Conservation (phyloP, 2,113 vertebrate genomes). For the Brienomyrus brachyistius region DNA sequence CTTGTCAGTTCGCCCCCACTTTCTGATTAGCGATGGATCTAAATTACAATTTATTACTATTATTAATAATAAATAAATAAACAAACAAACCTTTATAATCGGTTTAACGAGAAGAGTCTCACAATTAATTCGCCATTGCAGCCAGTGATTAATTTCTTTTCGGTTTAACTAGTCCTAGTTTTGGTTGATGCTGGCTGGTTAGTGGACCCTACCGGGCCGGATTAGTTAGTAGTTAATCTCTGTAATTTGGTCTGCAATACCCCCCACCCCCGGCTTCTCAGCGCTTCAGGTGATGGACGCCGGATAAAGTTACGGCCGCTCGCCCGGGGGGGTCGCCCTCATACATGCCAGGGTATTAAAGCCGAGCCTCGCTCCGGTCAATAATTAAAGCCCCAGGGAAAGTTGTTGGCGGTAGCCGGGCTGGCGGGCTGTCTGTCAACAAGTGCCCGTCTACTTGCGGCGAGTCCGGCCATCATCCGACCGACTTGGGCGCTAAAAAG, state of each 20-base stretch:
- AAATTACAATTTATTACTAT: background rate
- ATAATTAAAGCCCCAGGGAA: conserved; percentile 16
- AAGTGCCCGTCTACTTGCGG: background rate
- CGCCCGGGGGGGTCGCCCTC: background rate
- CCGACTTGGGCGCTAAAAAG: background rate
- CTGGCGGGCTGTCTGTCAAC: background rate
- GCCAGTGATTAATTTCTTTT: background rate
- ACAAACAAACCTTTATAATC: background rate
- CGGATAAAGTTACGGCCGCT: background rate
- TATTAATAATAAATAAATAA: background rate
- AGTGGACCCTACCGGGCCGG: background rate
- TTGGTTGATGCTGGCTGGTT: background rate
- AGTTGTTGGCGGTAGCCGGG: background rate
- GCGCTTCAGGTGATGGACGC: background rate
- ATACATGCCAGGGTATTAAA: background rate
- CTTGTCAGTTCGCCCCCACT: background rate
- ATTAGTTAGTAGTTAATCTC: background rate
- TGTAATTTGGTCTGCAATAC: background rate
- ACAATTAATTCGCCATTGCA: background rate
- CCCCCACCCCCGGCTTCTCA: background rate
- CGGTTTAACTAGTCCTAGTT: background rate
- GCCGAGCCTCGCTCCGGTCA: background rate
- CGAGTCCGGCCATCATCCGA: background rate
- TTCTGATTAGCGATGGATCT: background rate
- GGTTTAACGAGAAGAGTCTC: background rate